These are phyloP conservation scores for Lymantria dispar DNA, from an alignment of 2,888 invertebrate genomes.

Conservation along the genomic window DNA sequence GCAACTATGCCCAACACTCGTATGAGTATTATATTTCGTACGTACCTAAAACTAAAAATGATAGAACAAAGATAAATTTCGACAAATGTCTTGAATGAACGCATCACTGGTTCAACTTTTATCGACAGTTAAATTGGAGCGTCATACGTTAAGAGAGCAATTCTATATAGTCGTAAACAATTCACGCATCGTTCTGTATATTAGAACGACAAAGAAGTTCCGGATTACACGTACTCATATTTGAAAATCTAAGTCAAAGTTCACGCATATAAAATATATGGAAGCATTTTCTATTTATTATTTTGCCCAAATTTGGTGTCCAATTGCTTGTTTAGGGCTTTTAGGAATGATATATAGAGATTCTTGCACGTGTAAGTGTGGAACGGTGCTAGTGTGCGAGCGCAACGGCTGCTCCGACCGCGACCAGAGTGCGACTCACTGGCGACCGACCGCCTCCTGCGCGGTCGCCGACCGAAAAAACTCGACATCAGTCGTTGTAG, in stretches of 20 bases:
- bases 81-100: slow-evolving; percentile 28
- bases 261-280: no score
- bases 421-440: slow-evolving; percentile 74
- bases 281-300: no score
- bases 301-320: no score
- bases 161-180: slow-evolving; percentile 36
- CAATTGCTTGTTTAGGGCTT: background rate
- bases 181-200: background rate
- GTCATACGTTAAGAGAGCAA: slow-evolving; percentile 56
- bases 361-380: slow-evolving; percentile 68
- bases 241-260: background rate
- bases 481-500: slow-evolving; percentile 78
- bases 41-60: slow-evolving; percentile 39
- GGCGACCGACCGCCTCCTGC: slow-evolving; percentile 80
- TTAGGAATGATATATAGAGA: slow-evolving; percentile 66
- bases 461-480: slow-evolving; percentile 82
- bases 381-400: slow-evolving; percentile 78
- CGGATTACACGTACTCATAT: background rate
- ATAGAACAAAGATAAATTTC: slow-evolving; percentile 40
- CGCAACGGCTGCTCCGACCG: slow-evolving; percentile 77
- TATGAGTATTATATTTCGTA: slow-evolving; percentile 60
- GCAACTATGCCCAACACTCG: slow-evolving; percentile 35
- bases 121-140: slow-evolving; percentile 38
- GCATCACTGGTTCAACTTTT: slow-evolving; percentile 36
- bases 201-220: background rate